Conservation (phyloP, 2,888 invertebrate genomes). For the Nymphalis urticae region DNA sequence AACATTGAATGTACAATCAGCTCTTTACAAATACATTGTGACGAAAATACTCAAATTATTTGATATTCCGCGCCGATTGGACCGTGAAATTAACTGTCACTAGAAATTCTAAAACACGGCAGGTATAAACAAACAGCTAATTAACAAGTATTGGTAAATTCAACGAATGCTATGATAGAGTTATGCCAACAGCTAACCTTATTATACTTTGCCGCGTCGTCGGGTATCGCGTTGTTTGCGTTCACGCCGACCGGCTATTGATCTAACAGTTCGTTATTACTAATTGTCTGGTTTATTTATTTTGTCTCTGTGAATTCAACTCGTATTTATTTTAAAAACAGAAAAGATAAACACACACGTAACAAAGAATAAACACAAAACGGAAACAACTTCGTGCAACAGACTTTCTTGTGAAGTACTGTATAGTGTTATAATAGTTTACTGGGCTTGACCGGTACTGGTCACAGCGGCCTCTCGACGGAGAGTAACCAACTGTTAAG, state of each 20-base stretch:
- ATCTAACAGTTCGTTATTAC: conserved; percentile 20
- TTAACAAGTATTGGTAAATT: conserved; percentile 2
- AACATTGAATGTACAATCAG: neutral
- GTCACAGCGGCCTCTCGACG: too few species aligned
- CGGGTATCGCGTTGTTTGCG: conserved; percentile 23
- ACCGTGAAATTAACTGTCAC: neutral
- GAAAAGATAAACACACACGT: neutral
- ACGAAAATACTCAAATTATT: neutral
- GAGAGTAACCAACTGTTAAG: too few species aligned
- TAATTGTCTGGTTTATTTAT: conserved; percentile 15
- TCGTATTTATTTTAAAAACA: conserved; percentile 5
- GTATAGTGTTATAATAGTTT: too few species aligned
- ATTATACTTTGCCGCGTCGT: conserved; percentile 47
- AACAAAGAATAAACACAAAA: neutral
- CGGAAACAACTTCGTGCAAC: too few species aligned
- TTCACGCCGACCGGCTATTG: conserved; percentile 8
- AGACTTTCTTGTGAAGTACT: too few species aligned
- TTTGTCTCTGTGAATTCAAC: neutral
- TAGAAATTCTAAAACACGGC: neutral
- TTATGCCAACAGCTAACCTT: conserved; percentile 37
- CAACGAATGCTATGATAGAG: neutral
- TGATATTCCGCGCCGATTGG: neutral
- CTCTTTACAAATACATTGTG: neutral
- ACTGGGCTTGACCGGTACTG: too few species aligned
- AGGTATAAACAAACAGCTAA: neutral